A percentile compares a stretch with the other conserved stretches of the same genome.
Conservation (phyloP, 1,140 invertebrate genomes). For the Caligus rogercresseyi region DNA sequence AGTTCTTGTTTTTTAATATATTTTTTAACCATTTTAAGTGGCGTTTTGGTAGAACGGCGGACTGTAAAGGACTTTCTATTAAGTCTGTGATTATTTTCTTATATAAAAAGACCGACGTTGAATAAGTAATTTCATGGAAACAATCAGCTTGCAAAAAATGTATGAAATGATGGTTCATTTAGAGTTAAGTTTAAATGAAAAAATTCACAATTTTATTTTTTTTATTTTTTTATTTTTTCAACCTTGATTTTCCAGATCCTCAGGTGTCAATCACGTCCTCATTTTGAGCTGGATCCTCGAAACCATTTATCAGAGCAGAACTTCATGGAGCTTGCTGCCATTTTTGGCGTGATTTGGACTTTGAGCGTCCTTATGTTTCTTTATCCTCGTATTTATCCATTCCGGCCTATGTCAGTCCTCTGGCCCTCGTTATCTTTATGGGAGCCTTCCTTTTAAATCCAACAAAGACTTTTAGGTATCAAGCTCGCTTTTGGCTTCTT, state of each 20-base stretch:
- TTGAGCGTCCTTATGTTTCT: slow-evolving; percentile 49
- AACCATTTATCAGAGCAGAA: slow-evolving; percentile 89
- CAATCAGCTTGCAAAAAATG: too few species aligned
- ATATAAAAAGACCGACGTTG: too few species aligned
- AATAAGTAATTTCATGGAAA: too few species aligned
- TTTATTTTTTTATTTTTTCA: slow-evolving; percentile 39
- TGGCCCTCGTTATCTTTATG: slow-evolving; percentile 70
- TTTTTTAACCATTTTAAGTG: too few species aligned
- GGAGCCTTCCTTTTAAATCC: slow-evolving; percentile 78
- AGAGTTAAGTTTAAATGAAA: too few species aligned
- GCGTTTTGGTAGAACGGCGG: too few species aligned
- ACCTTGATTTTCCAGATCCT: slow-evolving; percentile 39
- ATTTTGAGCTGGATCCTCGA: slow-evolving; percentile 96
- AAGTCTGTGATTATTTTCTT: too few species aligned
- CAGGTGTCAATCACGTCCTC: slow-evolving; percentile 95
- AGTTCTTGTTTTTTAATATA: too few species aligned
- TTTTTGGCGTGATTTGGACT: slow-evolving; percentile 91
- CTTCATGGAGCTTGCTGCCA: slow-evolving; percentile 83
- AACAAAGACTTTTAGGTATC: slow-evolving; percentile 71
- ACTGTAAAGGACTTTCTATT: too few species aligned
- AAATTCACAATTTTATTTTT: not conserved
- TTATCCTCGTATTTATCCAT: slow-evolving; percentile 59
- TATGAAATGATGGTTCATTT: too few species aligned
- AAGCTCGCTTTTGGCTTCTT: slow-evolving; percentile 41
- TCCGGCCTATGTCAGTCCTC: slow-evolving; percentile 73